Percentiles rank a stretch among this genome's conserved stretches.
These are phyloP conservation scores for Stenodema calcarata DNA, from an alignment of 2,888 invertebrate genomes.

Conservation along the genomic window DNA sequence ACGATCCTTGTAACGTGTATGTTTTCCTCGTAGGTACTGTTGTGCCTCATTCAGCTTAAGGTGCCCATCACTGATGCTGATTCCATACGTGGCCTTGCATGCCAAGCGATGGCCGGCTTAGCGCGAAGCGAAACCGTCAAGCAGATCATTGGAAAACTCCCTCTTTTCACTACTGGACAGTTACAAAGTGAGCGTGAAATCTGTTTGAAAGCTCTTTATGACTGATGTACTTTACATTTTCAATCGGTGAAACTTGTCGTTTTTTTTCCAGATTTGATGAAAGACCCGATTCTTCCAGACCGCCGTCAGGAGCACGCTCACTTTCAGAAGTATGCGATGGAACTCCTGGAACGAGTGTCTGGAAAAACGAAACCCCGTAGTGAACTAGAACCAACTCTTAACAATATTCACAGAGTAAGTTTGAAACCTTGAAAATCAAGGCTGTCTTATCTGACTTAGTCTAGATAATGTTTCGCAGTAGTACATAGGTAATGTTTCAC, in stretches of 20 bases:
- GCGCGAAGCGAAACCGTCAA: conserved; percentile 91
- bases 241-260: no score
- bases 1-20: background rate
- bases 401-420: conserved; percentile 84
- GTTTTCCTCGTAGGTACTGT: conserved; percentile 35
- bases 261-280: conserved; percentile 77
- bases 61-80: conserved; percentile 97
- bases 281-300: conserved; percentile 95
- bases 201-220: background rate
- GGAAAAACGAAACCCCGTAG: conserved; percentile 86
- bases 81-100: conserved; percentile 89
- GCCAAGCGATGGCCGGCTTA: conserved; percentile 89
- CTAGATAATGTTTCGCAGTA: no score
- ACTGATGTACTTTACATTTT: no score
- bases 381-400: conserved; percentile 84
- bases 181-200: conserved; percentile 73
- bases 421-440: background rate
- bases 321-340: conserved; percentile 93
- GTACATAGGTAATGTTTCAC: no score
- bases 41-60: conserved; percentile 81
- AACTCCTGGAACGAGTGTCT: conserved; percentile 86
- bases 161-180: conserved; percentile 90
- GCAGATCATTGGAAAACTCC: conserved; percentile 94
- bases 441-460: no score
- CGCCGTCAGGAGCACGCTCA: conserved; percentile 93